These are phyloP conservation scores for Caenorhabditis parvicauda DNA, from an alignment of 2,888 invertebrate species.

Conservation along the genomic window DNA sequence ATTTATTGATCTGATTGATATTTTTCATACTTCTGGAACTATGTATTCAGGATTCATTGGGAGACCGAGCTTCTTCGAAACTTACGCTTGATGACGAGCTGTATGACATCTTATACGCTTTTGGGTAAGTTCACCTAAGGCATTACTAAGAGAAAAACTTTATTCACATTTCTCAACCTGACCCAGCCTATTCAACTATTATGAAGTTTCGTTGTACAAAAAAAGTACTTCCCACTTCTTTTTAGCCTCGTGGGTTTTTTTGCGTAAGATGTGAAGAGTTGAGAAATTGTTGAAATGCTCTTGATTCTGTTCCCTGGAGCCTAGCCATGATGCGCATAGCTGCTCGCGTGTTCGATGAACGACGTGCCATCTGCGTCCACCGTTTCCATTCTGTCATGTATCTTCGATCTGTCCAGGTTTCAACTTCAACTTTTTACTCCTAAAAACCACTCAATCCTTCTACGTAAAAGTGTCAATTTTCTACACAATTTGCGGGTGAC, in stretches of 20 bases:
- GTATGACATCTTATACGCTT: constrained; percentile 57
- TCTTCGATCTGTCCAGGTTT: constrained; percentile 5
- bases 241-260: no score
- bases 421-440: not conserved
- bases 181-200: no score
- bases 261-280: no score
- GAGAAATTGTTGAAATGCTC: no score
- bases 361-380: no score
- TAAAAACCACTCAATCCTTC: not conserved
- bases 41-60: constrained; percentile 38
- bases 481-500: not conserved
- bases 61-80: constrained; percentile 49
- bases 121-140: constrained; percentile 45
- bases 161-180: not conserved
- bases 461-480: not conserved
- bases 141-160: no score
- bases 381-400: constrained; percentile 4
- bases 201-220: no score
- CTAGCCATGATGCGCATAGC: no score
- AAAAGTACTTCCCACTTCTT: no score
- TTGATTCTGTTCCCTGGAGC: no score
- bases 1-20: no score
- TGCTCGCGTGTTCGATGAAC: not conserved
- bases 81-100: constrained; percentile 59
- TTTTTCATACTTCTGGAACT: no score